Evolutionary conservation across 2,113 vertebrate species (phyloP), one percentile per base, ranked within the genome.

Genomic region (Diphyllodes magnificus): DNA sequence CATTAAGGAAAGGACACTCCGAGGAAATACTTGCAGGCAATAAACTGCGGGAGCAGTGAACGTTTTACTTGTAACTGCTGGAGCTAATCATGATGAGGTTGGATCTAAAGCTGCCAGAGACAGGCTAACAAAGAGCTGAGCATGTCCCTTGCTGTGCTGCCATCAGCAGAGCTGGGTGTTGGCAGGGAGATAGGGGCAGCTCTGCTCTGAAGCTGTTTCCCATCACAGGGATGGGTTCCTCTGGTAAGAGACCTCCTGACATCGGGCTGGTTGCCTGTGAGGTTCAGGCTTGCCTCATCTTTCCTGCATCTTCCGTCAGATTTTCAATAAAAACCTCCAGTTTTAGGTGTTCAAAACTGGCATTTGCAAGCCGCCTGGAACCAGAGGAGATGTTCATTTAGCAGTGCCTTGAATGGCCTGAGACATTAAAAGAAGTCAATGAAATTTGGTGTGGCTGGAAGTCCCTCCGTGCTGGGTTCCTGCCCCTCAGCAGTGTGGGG

Each of bases 181-280:
- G 31, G 42, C 30, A 40, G 27, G 44, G 45, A 86, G 39, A 9
- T 63, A 23, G 68, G 35, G 37, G 13, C 86, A 88, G 60, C 65
- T 85, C 79, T 56, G 64, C 69, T 61, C 25, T 70, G 72, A 40
- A 86, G 63, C 27, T 17, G 23, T 51, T 35, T 57, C 22, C n/a
- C 2, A 0, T 37, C 1, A 2, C 50, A n/a, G 64, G 28, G 23
- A 13, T 23, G 57, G 33, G 1, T 28, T 70, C 42, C 28, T 83
- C 37, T 61, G 27, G 20, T 19, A 10, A 59, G 33, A 79, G 3
- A 27, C 14, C 37, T 50, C 44, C 51, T 82, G 1, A 1, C 12
- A 4, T 9, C 0, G 0, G 28, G n/a, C 21, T 57, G 54, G 4
- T 60, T 54, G 16, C 19, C 30, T 70, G 14, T n/a, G 75, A 31